Percentiles rank a stretch among this genome's conserved stretches.
These are phyloP conservation scores for Pocillopora grandis DNA, from an alignment of 92 coral and sea anemone species.

Conservation along the genomic window DNA sequence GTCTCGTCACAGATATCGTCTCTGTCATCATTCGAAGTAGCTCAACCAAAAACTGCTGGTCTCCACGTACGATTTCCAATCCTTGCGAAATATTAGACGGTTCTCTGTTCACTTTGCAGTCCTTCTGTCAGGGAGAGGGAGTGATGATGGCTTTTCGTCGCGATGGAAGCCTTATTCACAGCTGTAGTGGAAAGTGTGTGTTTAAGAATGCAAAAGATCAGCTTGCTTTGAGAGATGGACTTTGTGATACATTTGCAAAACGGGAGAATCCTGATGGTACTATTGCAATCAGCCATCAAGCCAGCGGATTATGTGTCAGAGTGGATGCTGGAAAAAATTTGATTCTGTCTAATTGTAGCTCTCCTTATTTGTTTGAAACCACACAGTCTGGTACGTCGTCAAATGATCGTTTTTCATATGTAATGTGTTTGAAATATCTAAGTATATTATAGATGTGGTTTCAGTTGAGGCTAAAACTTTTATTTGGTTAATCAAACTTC, in stretches of 20 bases:
- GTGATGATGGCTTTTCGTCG: constrained; percentile 74
- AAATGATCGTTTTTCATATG: too few relatives aligned
- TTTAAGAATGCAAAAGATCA: constrained; percentile 34
- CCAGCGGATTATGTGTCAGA: constrained; percentile 58
- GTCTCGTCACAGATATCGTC: constrained; percentile 57
- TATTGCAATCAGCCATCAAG: constrained; percentile 48
- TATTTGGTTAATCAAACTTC: too few relatives aligned
- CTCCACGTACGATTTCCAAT: constrained; percentile 57
- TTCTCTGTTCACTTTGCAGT: constrained; percentile 49
- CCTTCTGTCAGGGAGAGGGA: constrained; percentile 67
- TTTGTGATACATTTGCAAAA: constrained; percentile 58
- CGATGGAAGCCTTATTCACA: constrained; percentile 64
- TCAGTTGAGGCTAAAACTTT: too few relatives aligned
- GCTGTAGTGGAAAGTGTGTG: constrained; percentile 82
- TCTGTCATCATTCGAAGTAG: constrained; percentile 63
- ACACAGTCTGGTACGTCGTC: constrained; percentile 63
- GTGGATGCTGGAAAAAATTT: constrained; percentile 57
- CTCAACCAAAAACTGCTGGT: constrained; percentile 77
- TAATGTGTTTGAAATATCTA: too few relatives aligned
- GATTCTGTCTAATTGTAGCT: constrained; percentile 55
- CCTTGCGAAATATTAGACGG: constrained; percentile 65
- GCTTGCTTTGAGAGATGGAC: constrained; percentile 57
- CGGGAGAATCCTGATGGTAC: constrained; percentile 25
- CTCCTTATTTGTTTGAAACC: constrained; percentile 47
- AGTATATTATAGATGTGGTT: too few relatives aligned